These are phyloP conservation scores for Diceros bicornis DNA, from an alignment of 2,797 vertebrate species.

Conservation along the genomic window DNA sequence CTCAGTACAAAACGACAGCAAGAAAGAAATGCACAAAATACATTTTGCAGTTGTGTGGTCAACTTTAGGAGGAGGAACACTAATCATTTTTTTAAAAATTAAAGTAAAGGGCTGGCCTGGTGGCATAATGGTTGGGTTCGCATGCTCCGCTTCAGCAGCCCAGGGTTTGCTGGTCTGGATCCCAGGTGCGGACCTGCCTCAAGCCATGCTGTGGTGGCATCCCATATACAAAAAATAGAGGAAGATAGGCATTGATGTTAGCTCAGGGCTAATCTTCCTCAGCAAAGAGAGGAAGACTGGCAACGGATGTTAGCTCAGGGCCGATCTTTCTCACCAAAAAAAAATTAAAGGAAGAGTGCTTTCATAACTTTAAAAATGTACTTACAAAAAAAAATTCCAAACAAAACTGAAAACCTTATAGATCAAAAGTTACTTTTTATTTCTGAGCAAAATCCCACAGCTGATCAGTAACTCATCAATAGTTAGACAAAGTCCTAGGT, in stretches of 20 bases:
- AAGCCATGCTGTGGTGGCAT: too few relatives aligned
- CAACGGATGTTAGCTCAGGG: too few relatives aligned
- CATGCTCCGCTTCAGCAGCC: too few relatives aligned
- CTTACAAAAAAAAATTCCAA: not conserved
- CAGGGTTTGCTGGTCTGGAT: too few relatives aligned
- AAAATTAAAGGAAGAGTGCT: not conserved
- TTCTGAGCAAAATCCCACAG: conserved; percentile 42
- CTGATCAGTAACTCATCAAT: not conserved
- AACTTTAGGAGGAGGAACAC: not conserved
- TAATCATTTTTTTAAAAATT: not conserved
- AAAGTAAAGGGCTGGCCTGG: not conserved
- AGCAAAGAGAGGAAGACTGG: too few relatives aligned
- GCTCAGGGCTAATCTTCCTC: too few relatives aligned
- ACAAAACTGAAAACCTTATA: not conserved
- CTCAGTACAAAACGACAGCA: not conserved
- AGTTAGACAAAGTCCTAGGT: not conserved
- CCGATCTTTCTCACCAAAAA: too few relatives aligned
- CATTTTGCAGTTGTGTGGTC: not conserved
- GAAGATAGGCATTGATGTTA: too few relatives aligned
- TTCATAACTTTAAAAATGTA: not conserved
- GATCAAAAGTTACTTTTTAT: not conserved
- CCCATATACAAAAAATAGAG: too few relatives aligned
- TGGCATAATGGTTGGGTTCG: too few relatives aligned
- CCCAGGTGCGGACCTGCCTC: too few relatives aligned
- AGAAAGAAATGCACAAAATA: not conserved